These are phyloP conservation scores for Melopsittacus undulatus DNA, from an alignment of 2,797 vertebrate genomes.

Conservation along the genomic window DNA sequence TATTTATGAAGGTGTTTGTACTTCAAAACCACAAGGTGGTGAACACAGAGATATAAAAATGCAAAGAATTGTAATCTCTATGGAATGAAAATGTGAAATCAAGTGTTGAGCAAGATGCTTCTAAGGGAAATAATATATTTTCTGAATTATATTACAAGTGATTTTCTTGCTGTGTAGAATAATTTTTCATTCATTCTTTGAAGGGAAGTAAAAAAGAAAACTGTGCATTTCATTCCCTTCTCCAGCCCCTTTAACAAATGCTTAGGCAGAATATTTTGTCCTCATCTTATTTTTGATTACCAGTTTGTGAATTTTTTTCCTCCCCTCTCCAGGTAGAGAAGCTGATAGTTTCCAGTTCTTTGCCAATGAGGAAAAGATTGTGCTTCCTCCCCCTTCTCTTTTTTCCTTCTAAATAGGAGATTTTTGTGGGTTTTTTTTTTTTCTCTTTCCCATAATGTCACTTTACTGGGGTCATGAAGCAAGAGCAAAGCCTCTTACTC, in stretches of 20 bases:
- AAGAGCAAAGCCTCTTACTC: neutral
- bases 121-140: conserved; percentile 38
- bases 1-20: conserved; percentile 45
- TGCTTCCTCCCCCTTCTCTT: neutral
- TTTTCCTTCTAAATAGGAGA: neutral
- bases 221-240: neutral
- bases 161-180: neutral
- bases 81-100: conserved; percentile 20
- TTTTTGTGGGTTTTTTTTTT: neutral
- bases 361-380: neutral
- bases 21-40: conserved; percentile 24
- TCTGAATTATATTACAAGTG: neutral
- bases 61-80: conserved; percentile 16
- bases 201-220: conserved; percentile 22
- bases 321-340: neutral
- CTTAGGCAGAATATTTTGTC: neutral
- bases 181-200: conserved; percentile 24
- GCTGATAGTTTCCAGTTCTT: neutral
- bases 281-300: neutral
- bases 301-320: neutral
- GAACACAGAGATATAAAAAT: conserved; percentile 26
- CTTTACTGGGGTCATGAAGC: neutral
- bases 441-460: neutral
- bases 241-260: neutral
- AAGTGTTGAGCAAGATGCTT: conserved; percentile 20